Evolutionary conservation across 2,113 vertebrate genomes (phyloP).

Genomic region (Chaetura pelagica): DNA sequence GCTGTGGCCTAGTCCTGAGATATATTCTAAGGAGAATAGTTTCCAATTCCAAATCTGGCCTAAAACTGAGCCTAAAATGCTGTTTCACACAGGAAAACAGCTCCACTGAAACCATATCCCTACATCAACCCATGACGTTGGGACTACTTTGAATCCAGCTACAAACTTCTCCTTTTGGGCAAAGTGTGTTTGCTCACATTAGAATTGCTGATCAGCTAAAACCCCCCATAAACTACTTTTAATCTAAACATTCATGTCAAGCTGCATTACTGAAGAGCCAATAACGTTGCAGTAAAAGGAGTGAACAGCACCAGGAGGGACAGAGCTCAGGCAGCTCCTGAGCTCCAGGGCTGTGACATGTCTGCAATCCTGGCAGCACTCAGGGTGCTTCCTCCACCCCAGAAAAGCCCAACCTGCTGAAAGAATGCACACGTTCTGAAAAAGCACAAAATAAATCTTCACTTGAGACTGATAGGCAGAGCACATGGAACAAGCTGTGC

Average conservation of each 20-base stretch:
- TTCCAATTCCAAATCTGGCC: not conserved
- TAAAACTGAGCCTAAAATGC: not conserved
- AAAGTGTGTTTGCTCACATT: not conserved
- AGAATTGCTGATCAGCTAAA: not conserved
- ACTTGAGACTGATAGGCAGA: not conserved
- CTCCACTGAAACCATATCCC: too few species aligned
- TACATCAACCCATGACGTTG: too few species aligned
- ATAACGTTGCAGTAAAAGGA: not conserved
- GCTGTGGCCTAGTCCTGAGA: not conserved
- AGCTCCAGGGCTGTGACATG: not conserved
- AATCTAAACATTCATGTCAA: not conserved
- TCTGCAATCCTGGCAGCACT: not conserved
- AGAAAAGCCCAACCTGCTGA: not conserved
- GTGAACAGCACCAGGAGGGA: accelerated
- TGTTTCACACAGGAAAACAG: too few species aligned
- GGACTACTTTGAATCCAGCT: not conserved
- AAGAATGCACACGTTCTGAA: slow-evolving; percentile 19
- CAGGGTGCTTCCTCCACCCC: not conserved
- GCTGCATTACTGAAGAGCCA: not conserved
- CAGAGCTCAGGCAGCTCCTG: not conserved
- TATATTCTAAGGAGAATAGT: not conserved
- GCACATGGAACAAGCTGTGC: not conserved
- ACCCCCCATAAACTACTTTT: not conserved
- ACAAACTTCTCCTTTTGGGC: not conserved
- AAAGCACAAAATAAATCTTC: not conserved